Evolutionary conservation across 2,797 vertebrate genomes (phyloP).

Genomic region (Propithecus perrieri): DNA sequence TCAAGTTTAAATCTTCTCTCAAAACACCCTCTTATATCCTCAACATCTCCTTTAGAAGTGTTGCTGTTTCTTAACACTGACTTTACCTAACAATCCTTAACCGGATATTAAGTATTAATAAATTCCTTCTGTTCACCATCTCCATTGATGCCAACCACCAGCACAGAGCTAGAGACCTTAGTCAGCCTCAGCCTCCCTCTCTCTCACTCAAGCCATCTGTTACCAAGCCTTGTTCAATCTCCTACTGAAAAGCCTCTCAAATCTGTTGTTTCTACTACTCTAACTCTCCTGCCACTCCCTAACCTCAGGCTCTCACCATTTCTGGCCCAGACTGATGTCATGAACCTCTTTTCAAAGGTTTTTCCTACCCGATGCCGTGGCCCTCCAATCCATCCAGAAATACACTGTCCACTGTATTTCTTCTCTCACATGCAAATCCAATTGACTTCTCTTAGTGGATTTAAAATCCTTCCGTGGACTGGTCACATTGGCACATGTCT

Average conservation of each 20-base stretch:
- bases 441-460: background rate
- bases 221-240: background rate
- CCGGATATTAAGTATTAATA: background rate
- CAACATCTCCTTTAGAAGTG: background rate
- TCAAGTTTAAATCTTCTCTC: slow-evolving; percentile 39
- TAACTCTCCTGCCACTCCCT: background rate
- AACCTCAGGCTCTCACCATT: background rate
- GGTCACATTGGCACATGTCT: background rate
- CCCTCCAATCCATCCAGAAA: background rate
- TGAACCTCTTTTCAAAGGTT: background rate
- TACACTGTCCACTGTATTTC: background rate
- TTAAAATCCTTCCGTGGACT: background rate
- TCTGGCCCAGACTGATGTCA: background rate
- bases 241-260: background rate
- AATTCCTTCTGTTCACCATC: background rate
- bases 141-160: background rate
- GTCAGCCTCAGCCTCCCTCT: background rate
- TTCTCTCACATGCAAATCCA: background rate
- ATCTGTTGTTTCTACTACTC: background rate
- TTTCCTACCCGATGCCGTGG: background rate
- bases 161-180: background rate
- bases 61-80: background rate
- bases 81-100: background rate
- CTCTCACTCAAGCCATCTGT: background rate
- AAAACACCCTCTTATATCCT: background rate